A percentile compares a stretch with the other conserved stretches of the same genome.
These are phyloP conservation scores for Anoura caudifer DNA, from an alignment of 2,113 vertebrate genomes.

Conservation along the genomic window DNA sequence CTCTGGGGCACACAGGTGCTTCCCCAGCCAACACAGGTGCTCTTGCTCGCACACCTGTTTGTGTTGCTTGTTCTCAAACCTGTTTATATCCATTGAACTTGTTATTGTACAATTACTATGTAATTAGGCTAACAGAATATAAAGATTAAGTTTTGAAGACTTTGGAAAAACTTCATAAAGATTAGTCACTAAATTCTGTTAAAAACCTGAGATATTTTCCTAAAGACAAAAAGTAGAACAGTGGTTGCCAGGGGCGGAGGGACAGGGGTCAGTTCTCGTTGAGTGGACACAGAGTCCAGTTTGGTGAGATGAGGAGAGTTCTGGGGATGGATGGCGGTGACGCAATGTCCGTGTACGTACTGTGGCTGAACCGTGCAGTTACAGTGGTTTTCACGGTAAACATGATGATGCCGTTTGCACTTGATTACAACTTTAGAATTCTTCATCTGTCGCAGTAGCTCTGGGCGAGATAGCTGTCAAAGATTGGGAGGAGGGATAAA, in stretches of 20 bases:
- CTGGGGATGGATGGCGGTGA: not conserved
- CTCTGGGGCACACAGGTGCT: rapidly evolving
- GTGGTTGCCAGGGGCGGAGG: not conserved
- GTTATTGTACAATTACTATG: not conserved
- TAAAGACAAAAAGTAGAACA: not conserved
- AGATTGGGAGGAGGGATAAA: not conserved
- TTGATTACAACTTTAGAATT: not conserved
- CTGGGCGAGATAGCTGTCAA: not conserved
- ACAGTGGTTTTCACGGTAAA: not conserved
- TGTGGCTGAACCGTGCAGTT: too few relatives aligned
- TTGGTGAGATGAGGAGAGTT: not conserved
- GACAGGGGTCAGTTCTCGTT: too few relatives aligned
- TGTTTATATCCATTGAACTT: not conserved
- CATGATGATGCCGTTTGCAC: not conserved
- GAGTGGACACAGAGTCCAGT: not conserved
- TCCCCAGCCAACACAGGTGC: not conserved
- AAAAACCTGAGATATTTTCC: not conserved
- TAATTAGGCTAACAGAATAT: not conserved
- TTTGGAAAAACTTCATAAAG: slow-evolving; percentile 10
- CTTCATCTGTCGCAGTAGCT: not conserved
- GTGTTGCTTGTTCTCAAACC: not conserved
- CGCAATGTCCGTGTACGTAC: not conserved
- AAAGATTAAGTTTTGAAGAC: slow-evolving; percentile 4
- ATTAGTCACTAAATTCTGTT: not conserved
- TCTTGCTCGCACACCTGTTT: not conserved